Evolutionary conservation across 2,113 vertebrate genomes (phyloP).

Genomic region (Heteronetta atricapilla): DNA sequence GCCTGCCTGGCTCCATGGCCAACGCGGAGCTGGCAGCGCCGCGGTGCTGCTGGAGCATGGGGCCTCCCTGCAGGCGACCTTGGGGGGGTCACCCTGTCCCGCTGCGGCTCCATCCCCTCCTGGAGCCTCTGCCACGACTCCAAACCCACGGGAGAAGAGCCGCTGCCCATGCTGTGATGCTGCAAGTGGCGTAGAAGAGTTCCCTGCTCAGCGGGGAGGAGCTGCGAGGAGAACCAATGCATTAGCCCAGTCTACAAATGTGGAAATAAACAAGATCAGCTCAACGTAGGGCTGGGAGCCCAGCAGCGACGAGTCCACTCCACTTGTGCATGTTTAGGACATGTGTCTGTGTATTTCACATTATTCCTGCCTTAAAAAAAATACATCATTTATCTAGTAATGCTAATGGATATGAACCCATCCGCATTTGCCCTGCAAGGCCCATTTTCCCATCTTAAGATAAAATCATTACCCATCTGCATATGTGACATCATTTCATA

Average conservation of each 20-base stretch:
- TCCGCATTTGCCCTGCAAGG: background rate
- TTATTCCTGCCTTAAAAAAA: background rate
- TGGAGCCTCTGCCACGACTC: background rate
- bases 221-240: constrained; percentile 41
- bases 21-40: background rate
- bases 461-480: constrained; percentile 37
- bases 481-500: constrained; percentile 43
- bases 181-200: constrained; percentile 50
- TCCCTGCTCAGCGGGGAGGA: constrained; percentile 64
- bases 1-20: background rate
- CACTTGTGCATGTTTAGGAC: fast-evolving
- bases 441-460: constrained; percentile 15
- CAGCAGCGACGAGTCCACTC: background rate
- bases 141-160: constrained; percentile 43
- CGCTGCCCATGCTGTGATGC: constrained; percentile 13
- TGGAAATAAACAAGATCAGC: background rate
- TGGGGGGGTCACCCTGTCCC: constrained; percentile 32
- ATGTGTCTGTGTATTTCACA: fast-evolving
- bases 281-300: background rate
- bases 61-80: background rate
- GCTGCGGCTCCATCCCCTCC: background rate
- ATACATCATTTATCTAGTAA: background rate
- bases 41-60: fast-evolving
- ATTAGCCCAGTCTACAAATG: background rate
- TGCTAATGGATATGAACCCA: background rate